Evolutionary conservation across 2,888 invertebrate species (phyloP).

Genomic region (Latheticus oryzae): DNA sequence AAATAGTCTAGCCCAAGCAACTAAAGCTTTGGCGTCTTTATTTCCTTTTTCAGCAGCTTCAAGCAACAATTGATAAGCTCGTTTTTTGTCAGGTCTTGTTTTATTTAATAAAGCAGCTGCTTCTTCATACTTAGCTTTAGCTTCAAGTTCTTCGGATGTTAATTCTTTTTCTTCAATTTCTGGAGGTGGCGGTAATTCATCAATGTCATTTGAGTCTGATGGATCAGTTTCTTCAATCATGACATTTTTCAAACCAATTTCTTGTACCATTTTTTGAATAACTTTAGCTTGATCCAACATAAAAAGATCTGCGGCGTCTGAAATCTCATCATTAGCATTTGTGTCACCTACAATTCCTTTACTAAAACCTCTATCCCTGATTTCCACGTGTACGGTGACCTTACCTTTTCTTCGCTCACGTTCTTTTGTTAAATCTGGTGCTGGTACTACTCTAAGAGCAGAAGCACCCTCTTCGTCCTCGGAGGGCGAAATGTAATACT

Average conservation of each 20-base stretch:
- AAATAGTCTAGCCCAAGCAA: slow-evolving; percentile 90
- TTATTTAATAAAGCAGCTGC: slow-evolving; percentile 79
- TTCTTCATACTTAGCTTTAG: slow-evolving; percentile 78
- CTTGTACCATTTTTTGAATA: slow-evolving; percentile 67
- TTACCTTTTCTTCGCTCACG: slow-evolving; percentile 60
- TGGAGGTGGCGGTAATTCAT: slow-evolving; percentile 68
- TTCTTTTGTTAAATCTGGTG: slow-evolving; percentile 64
- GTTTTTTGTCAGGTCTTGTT: slow-evolving; percentile 76
- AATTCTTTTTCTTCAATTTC: slow-evolving; percentile 66
- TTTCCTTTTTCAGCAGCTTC: slow-evolving; percentile 87
- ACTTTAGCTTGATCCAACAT: slow-evolving; percentile 57
- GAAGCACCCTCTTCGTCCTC: slow-evolving; percentile 56
- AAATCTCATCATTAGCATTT: slow-evolving; percentile 45
- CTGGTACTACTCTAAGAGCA: slow-evolving; percentile 61
- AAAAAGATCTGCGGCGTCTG: slow-evolving; percentile 54
- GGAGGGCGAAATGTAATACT: slow-evolving; percentile 58
- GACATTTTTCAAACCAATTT: slow-evolving; percentile 62
- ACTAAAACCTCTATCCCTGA: slow-evolving; percentile 26
- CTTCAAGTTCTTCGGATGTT: slow-evolving; percentile 77
- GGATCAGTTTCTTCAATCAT: slow-evolving; percentile 60
- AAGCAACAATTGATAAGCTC: slow-evolving; percentile 81
- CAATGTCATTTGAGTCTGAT: slow-evolving; percentile 66
- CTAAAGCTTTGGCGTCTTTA: slow-evolving; percentile 80
- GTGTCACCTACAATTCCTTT: slow-evolving; percentile 30
- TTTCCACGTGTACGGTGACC: slow-evolving; percentile 30